Evolutionary conservation across 2,888 invertebrate genomes (phyloP), one percentile per base, ranked within the genome.

Genomic region (Agrochola lota): DNA sequence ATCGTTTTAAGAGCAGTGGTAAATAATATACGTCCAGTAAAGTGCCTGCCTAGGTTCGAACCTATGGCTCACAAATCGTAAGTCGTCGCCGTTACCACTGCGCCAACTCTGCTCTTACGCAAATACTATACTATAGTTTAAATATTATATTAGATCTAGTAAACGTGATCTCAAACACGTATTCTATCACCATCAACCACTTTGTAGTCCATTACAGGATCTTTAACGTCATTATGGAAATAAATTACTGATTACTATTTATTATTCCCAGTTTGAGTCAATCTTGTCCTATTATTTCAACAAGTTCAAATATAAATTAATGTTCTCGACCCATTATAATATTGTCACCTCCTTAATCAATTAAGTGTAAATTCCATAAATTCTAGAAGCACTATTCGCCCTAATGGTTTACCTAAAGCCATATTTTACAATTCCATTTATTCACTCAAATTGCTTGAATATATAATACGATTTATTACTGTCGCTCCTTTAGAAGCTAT

Each of bases 401-500:
- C 1, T 52, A 55, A 70, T 46, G 57, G 62, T 68, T 59, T 49
- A 72, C 63, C 55, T 66, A 69, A 59, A 71, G 43, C 55, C 46
- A 85, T 80, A 83, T 85, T 83, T 80, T 35, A 71, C 70, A 70
- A 74, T 75, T 86, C 60, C 64, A 84, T 83, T 86, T 83, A 75
- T 73, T 73, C 73, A 83, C 49, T 68, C 67, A 83, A 83, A 77
- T 84, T 84, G 67, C 75, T 82, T 75, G 80, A 83, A 85, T 84
- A 35, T 35, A 35, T 35, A 77, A 80, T 77, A 59, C 67, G 74
- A 83, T 85, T 85, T 84, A 86, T 85, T 79, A 76, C 66, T 64
- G 72, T 86, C 72, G 70, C 68, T 74, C 69, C 72, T 80, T 74
- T 76, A 55, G 59, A 75, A 59, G 70, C 86, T 80, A 75, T 86